phyloP scores from a whole-genome alignment of 2,113 vertebrate genomes.

The Cyrtonyx montezumae region DNA sequence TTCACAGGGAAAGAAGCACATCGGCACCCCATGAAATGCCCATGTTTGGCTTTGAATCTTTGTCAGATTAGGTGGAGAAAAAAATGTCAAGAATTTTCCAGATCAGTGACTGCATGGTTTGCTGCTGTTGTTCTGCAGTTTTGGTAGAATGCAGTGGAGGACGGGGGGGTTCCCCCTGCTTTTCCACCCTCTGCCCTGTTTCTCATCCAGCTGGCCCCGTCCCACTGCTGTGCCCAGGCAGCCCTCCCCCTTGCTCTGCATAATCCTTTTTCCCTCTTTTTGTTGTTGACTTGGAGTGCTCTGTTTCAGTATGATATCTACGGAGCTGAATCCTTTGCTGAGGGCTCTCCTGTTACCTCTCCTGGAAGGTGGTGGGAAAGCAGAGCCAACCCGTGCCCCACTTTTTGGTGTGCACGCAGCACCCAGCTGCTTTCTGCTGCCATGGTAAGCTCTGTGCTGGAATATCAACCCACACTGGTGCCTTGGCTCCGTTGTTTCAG shows the following conservation, averaged over 20 bases:
- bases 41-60: conserved; percentile 11
- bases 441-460: background rate
- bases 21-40: background rate
- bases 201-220: background rate
- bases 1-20: background rate
- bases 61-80: background rate
- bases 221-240: background rate
- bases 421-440: background rate
- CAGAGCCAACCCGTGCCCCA: background rate
- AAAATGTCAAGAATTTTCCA: background rate
- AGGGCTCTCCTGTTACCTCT: background rate
- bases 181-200: background rate
- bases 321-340: accelerated
- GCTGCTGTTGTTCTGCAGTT: background rate
- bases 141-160: background rate
- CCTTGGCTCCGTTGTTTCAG: background rate
- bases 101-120: background rate
- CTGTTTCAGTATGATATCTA: background rate
- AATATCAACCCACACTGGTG: background rate
- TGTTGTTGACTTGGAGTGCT: background rate
- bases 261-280: background rate
- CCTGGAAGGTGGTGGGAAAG: accelerated
- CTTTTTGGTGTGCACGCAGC: background rate
- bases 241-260: background rate
- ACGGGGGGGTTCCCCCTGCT: background rate